Base-by-base conservation (phyloP, 2,797 vertebrate species). In the Austrolebias charrua region DNA sequence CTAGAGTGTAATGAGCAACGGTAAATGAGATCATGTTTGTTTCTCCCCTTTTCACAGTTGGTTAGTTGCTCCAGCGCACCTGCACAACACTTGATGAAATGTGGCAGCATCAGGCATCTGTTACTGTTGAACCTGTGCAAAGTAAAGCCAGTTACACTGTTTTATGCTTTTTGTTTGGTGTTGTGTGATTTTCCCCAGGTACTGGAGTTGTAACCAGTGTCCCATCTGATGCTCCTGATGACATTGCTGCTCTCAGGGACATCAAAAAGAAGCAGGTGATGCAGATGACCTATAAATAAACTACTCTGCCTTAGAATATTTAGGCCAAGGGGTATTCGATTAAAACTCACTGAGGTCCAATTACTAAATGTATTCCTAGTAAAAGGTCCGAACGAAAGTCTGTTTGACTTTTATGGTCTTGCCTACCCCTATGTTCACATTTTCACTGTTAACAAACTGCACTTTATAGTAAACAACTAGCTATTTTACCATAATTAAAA, bases 191-290 rank as follows among this genome's bases (percentile, higher is more conserved):
- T n/a, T 63, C 71, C 57, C 11, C 66, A 93, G 98, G 98, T 52
- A 98, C 97, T 4, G 98, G 98, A 11, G 90, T 99, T 10, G 97
- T 99, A 55, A 96, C 96, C 53, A 97, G 98, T 14, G 98, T 99
- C 63, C 98, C 97, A 5, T 99, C 97, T 3, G 98, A 99, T 73
- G 90, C 97, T 42, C 97, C 98, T 0, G 98, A 99, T 91, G 98
- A 99, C 80, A 90, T 96, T 44, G 93, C 96, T 63, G 97, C 98
- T 55, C 90, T 99, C 63, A 93, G 95, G 81, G 98, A 99, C 85
- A 72, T 99, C 80, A 99, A 98, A 84, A 99, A 98, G 86, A 99
- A 99, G 76, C 95, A 94, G 91, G 98, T 96, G 66, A 81, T 20
- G 4, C 60, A 10, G 42, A 10, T 45, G 9, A 66, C 15, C 14